A percentile compares a stretch with the other conserved stretches of the same genome.
Evolutionary conservation across 1,140 invertebrate genomes (phyloP).

Genomic region (Drosophila dunni): DNA sequence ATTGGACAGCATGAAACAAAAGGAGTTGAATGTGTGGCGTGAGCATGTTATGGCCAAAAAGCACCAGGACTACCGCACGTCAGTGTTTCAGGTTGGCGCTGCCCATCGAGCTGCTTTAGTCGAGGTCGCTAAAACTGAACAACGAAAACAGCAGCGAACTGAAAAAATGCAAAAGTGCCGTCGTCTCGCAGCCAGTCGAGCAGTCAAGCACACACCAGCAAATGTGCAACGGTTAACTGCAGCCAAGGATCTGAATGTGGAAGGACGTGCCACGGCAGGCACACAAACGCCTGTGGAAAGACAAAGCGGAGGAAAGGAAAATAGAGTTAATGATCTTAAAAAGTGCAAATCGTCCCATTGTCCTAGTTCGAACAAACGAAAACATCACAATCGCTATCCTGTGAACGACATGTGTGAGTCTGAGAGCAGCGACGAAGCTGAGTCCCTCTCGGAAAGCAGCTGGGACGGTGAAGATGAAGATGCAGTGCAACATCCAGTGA

Average conservation of each 20-base stretch:
- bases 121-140: constrained; percentile 59
- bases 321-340: constrained; percentile 22
- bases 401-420: neutral
- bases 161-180: constrained; percentile 59
- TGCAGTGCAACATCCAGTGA: neutral
- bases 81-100: constrained; percentile 73
- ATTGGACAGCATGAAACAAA: constrained; percentile 58
- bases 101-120: constrained; percentile 71
- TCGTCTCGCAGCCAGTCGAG: constrained; percentile 17
- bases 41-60: constrained; percentile 73
- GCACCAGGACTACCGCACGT: constrained; percentile 65
- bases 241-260: constrained; percentile 41
- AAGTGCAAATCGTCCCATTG: constrained; percentile 1
- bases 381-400: neutral
- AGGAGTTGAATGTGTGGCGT: constrained; percentile 72
- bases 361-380: constrained; percentile 3
- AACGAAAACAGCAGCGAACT: constrained; percentile 21
- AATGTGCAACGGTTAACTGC: constrained; percentile 26
- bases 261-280: constrained; percentile 56
- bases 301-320: constrained; percentile 44
- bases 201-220: constrained; percentile 15
- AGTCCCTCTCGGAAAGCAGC: constrained; percentile 5
- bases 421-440: neutral
- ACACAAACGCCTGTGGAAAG: constrained; percentile 55
- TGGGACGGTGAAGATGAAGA: constrained; percentile 13